phyloP scores from a whole-genome alignment of 2,797 vertebrate species.

The Gallirallus australis region DNA sequence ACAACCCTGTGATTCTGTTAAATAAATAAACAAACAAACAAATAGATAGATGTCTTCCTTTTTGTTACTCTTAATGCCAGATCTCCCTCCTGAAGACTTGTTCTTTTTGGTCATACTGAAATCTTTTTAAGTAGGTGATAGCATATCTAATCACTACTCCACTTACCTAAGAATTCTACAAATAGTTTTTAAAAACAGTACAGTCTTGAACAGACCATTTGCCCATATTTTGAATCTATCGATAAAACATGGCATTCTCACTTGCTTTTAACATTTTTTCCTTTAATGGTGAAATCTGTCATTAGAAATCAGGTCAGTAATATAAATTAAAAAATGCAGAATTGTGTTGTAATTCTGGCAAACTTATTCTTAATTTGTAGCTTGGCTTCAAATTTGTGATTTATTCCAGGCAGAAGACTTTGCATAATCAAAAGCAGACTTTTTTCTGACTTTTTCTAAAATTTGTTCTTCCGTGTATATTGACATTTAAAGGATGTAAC shows the following conservation, averaged over 20 bases:
- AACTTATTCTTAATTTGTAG: neutral
- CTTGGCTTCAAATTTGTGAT: neutral
- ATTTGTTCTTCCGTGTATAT: neutral
- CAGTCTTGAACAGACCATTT: neutral
- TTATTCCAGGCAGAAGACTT: neutral
- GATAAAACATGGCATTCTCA: neutral
- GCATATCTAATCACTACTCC: neutral
- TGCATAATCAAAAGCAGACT: neutral
- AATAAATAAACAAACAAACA: too few species aligned
- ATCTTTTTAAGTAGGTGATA: neutral
- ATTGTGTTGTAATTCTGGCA: neutral
- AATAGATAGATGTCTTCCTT: too few species aligned
- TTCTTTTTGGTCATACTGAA: neutral
- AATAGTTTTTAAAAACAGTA: neutral
- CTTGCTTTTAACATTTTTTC: neutral
- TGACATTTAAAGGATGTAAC: neutral
- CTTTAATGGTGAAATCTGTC: neutral
- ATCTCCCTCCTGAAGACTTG: neutral
- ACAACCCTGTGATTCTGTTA: too few species aligned
- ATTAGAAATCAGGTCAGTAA: neutral
- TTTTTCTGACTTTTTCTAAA: neutral
- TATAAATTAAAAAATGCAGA: neutral
- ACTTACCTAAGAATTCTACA: neutral
- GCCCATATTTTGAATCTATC: neutral
- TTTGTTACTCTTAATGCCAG: neutral